phyloP scores from a whole-genome alignment of 2,797 vertebrate species.

The Eulemur albifrons region DNA sequence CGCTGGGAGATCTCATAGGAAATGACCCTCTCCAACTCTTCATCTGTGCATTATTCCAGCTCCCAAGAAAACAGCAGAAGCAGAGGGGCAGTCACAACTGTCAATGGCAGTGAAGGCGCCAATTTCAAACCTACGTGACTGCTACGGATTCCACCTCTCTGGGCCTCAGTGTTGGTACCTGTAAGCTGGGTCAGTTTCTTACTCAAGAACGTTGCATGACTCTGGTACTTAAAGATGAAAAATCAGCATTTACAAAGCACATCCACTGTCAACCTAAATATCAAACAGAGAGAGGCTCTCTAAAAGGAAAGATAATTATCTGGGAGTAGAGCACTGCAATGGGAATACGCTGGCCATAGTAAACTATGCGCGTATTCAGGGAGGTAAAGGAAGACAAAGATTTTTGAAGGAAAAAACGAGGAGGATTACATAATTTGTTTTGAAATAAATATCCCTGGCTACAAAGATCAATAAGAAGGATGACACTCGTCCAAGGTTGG shows the following conservation, averaged over 20 bases:
- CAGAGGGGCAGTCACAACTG: not conserved
- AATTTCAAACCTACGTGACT: not conserved
- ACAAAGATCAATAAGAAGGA: not conserved
- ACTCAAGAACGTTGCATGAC: not conserved
- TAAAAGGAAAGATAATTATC: not conserved
- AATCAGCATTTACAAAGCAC: not conserved
- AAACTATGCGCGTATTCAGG: not conserved
- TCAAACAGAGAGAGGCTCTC: not conserved
- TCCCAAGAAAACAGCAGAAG: not conserved
- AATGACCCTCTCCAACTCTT: not conserved
- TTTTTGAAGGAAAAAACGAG: not conserved
- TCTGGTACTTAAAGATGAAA: not conserved
- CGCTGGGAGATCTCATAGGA: not conserved
- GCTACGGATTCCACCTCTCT: not conserved
- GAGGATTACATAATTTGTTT: not conserved
- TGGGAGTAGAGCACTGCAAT: not conserved
- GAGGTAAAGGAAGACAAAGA: not conserved
- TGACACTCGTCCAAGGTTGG: not conserved
- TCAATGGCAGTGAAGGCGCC: not conserved
- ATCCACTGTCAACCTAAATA: not conserved
- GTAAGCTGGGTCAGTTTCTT: not conserved
- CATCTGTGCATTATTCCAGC: fast-evolving
- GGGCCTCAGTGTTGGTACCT: not conserved
- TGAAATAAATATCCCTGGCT: not conserved
- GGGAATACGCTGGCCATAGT: not conserved